A percentile compares a stretch with the other conserved stretches of the same genome.
Conservation (phyloP, 2,113 vertebrate species). For the Amphilophus citrinellus region DNA sequence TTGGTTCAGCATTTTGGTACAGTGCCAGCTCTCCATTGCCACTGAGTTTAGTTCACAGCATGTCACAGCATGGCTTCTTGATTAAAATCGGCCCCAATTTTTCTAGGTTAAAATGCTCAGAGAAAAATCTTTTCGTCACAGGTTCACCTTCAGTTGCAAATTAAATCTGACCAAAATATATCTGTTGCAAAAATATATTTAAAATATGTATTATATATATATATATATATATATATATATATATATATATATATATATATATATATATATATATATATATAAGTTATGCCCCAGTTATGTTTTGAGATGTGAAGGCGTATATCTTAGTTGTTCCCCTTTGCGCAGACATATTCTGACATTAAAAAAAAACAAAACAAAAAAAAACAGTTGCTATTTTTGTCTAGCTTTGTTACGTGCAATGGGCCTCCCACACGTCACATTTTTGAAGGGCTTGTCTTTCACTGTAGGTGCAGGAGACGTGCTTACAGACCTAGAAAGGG, state of each 20-base stretch:
- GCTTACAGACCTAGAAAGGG: slow-evolving; percentile 48
- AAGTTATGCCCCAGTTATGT: background rate
- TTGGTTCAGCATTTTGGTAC: slow-evolving; percentile 27
- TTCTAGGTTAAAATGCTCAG: slow-evolving; percentile 1
- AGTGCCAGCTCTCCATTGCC: background rate
- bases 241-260: no score
- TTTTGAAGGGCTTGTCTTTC: slow-evolving; percentile 1
- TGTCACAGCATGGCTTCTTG: slow-evolving; percentile 6
- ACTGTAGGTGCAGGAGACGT: background rate
- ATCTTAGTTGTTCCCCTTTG: background rate
- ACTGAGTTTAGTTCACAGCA: slow-evolving; percentile 1
- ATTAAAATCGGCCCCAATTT: slow-evolving; percentile 11
- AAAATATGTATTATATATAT: no score
- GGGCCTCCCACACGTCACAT: slow-evolving; percentile 15
- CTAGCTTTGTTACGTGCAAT: background rate
- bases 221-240: no score
- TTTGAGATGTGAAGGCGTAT: background rate
- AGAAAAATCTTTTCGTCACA: background rate
- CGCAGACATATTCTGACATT: background rate
- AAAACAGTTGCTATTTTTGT: background rate
- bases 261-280: no score
- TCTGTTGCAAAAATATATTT: background rate
- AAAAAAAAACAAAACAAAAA: background rate
- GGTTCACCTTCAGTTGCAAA: background rate
- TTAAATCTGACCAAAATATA: background rate